phyloP scores from a whole-genome alignment of 2,888 invertebrate genomes.

The Tholera decimalis region DNA sequence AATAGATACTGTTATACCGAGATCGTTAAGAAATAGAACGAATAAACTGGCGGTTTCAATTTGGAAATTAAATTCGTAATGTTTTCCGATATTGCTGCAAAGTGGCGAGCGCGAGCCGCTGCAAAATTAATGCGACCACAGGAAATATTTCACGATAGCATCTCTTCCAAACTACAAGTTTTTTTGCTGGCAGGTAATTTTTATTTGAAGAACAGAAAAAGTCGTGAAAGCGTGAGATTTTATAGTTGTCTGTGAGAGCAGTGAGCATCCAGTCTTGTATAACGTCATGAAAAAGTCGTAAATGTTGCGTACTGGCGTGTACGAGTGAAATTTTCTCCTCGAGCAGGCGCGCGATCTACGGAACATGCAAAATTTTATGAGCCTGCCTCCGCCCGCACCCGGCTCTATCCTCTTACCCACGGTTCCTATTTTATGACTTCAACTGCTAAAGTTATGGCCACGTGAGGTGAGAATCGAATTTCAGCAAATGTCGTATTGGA shows the following conservation, averaged over 20 bases:
- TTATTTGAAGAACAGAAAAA: conserved; percentile 71
- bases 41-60: conserved; percentile 59
- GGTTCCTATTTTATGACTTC: conserved; percentile 74
- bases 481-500: conserved; percentile 56
- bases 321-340: conserved; percentile 84
- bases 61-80: conserved; percentile 66
- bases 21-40: conserved; percentile 49
- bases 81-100: conserved; percentile 67
- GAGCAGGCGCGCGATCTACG: conserved; percentile 79
- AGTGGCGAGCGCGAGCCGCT: conserved; percentile 57
- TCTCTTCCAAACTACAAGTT: conserved; percentile 63
- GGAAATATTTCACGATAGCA: conserved; percentile 67
- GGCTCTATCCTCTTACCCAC: conserved; percentile 66
- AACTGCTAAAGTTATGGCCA: conserved; percentile 72
- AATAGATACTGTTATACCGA: conserved; percentile 29
- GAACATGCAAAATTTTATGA: conserved; percentile 86
- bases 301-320: conserved; percentile 84
- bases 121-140: conserved; percentile 69
- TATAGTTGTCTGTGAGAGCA: conserved; percentile 80
- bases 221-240: conserved; percentile 76
- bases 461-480: conserved; percentile 67
- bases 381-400: conserved; percentile 69
- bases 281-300: conserved; percentile 87
- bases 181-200: conserved; percentile 62
- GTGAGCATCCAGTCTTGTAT: conserved; percentile 78